Evolutionary conservation across 2,888 invertebrate genomes (phyloP).

Genomic region (Oxycera nigricornis): DNA sequence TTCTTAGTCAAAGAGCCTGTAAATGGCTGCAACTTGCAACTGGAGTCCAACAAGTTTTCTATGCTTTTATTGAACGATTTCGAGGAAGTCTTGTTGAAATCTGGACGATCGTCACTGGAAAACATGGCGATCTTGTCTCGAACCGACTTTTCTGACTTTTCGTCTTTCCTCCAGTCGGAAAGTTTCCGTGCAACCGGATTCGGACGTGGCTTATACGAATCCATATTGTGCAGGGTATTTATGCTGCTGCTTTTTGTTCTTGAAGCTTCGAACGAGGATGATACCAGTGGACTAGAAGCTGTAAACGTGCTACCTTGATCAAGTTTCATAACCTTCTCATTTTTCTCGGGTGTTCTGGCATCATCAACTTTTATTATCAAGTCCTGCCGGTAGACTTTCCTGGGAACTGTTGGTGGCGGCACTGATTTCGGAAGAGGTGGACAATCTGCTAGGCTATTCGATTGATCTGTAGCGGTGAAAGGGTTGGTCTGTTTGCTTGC

Average conservation of each 20-base stretch:
- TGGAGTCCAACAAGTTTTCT: conserved; percentile 58
- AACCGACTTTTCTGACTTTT: conserved; percentile 81
- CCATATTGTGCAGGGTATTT: conserved; percentile 13
- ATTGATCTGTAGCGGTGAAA: conserved; percentile 51
- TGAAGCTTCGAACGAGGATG: conserved; percentile 36
- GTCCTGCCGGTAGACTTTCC: conserved; percentile 60
- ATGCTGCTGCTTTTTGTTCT: conserved; percentile 26
- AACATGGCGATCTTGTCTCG: conserved; percentile 89
- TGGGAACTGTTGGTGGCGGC: conserved; percentile 58
- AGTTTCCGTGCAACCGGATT: conserved; percentile 52
- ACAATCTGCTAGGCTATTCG: conserved; percentile 49
- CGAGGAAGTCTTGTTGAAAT: conserved; percentile 44
- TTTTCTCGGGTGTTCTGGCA: conserved; percentile 49
- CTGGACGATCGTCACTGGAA: conserved; percentile 65
- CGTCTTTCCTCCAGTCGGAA: conserved; percentile 72
- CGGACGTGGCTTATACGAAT: conserved; percentile 6
- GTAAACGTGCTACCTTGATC: conserved; percentile 42
- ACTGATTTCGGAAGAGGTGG: conserved; percentile 61
- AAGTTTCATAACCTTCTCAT: conserved; percentile 48
- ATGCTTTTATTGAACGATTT: conserved; percentile 60
- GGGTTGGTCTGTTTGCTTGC: conserved; percentile 52
- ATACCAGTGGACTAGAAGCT: conserved; percentile 25
- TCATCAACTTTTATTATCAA: conserved; percentile 60
- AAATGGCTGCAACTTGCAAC: conserved; percentile 43
- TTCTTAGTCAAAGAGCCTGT: conserved; percentile 63